Evolutionary conservation across 2,797 vertebrate species (phyloP).

Genomic region (Mergus octosetaceus): DNA sequence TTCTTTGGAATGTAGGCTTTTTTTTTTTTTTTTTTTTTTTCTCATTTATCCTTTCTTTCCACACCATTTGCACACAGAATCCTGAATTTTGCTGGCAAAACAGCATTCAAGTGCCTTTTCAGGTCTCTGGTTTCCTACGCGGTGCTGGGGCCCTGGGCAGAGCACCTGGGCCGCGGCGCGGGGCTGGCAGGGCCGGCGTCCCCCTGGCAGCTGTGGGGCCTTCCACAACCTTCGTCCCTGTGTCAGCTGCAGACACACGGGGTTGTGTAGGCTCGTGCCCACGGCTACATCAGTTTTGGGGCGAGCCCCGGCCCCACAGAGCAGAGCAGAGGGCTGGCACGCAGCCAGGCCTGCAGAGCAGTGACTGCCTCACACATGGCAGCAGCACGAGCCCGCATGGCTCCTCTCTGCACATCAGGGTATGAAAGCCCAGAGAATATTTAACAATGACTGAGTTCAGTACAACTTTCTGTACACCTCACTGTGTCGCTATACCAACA

Average conservation of each 20-base stretch:
- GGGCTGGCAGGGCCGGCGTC: too few species aligned
- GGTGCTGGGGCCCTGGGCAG: background rate
- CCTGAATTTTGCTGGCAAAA: background rate
- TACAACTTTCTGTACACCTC: background rate
- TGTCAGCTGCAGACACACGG: rapidly evolving
- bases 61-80: background rate
- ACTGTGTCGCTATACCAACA: background rate
- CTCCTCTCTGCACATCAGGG: background rate
- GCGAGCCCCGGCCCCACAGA: background rate
- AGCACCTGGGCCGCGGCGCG: background rate
- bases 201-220: background rate
- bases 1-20: background rate
- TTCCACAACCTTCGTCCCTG: background rate
- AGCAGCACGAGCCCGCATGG: background rate
- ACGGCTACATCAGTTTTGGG: background rate
- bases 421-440: background rate
- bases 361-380: background rate
- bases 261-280: background rate
- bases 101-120: background rate
- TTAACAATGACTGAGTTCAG: background rate
- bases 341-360: conserved; percentile 36
- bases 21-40: too few species aligned
- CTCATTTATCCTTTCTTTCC: background rate
- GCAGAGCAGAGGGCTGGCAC: conserved; percentile 17
- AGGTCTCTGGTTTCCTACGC: background rate